phyloP scores from a whole-genome alignment of 2,113 vertebrate genomes.

The Epinephelus cyanopodus region DNA sequence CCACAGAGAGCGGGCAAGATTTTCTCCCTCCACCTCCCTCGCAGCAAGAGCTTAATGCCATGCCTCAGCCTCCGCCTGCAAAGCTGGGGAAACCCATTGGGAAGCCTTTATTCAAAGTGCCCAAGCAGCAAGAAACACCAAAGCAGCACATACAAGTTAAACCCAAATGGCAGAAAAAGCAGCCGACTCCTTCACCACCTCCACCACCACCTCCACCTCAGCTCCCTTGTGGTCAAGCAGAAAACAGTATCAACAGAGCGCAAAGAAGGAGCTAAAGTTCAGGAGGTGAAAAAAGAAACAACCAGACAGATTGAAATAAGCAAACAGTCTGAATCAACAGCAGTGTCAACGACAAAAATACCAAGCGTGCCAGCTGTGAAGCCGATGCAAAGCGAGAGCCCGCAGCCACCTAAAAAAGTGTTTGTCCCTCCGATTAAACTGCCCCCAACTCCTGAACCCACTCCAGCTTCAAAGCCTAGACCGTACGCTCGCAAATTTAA shows the following conservation, averaged over 20 bases:
- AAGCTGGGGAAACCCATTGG: slow-evolving; percentile 69
- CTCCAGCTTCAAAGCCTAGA: slow-evolving; percentile 75
- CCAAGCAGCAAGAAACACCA: slow-evolving; percentile 80
- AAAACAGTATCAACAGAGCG: slow-evolving; percentile 8
- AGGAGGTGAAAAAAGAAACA: slow-evolving; percentile 64
- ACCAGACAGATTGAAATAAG: slow-evolving; percentile 57
- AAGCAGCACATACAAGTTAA: slow-evolving; percentile 77
- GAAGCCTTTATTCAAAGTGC: slow-evolving; percentile 82
- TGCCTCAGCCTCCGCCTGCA: slow-evolving; percentile 70
- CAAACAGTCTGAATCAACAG: slow-evolving; percentile 47
- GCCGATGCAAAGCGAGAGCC: slow-evolving; percentile 53
- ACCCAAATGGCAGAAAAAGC: slow-evolving; percentile 83
- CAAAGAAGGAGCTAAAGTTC: slow-evolving; percentile 49
- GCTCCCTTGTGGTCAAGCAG: slow-evolving; percentile 48
- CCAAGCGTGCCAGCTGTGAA: slow-evolving; percentile 55
- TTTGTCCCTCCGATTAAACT: slow-evolving; percentile 84
- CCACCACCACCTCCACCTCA: slow-evolving; percentile 58
- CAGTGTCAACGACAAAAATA: slow-evolving; percentile 49
- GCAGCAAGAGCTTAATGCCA: slow-evolving; percentile 80
- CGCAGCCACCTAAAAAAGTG: slow-evolving; percentile 73
- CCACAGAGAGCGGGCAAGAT: slow-evolving; percentile 65
- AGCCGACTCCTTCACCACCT: slow-evolving; percentile 55
- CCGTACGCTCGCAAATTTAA: slow-evolving; percentile 90
- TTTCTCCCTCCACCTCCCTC: slow-evolving; percentile 82
- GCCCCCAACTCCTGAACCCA: slow-evolving; percentile 81